A percentile compares a stretch with the other conserved stretches of the same genome.
Evolutionary conservation across 2,797 vertebrate genomes (phyloP).

Genomic region (Melanotaenia parkinsoni): DNA sequence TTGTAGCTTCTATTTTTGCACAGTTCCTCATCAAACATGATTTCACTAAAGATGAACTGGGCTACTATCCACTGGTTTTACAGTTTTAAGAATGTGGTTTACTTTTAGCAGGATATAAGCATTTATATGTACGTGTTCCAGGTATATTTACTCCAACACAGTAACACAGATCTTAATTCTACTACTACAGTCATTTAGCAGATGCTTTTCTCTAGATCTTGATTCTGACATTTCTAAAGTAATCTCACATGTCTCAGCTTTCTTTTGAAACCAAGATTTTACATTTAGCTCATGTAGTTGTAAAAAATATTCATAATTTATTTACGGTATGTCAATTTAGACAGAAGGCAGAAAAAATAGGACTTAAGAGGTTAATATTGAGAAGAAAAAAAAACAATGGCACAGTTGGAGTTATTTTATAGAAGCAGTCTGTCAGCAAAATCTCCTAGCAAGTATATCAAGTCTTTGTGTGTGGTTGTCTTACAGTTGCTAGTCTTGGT

Average conservation of each 20-base stretch:
- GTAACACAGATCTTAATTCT: not conserved
- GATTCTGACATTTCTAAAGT: not conserved
- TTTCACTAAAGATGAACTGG: too few relatives aligned
- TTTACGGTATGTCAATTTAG: not conserved
- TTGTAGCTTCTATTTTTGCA: too few relatives aligned
- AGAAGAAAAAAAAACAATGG: not conserved
- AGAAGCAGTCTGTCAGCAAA: not conserved
- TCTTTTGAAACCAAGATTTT: not conserved
- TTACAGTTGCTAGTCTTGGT: not conserved
- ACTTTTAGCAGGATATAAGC: too few relatives aligned
- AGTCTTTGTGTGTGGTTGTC: not conserved
- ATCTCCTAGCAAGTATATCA: too few relatives aligned
- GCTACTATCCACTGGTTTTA: too few relatives aligned
- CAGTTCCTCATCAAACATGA: too few relatives aligned
- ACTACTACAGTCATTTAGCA: too few relatives aligned
- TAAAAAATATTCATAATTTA: not conserved
- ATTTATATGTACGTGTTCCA: not conserved
- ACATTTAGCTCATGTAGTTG: not conserved
- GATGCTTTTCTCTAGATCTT: not conserved
- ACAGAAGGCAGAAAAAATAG: too few relatives aligned
- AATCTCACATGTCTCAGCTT: not conserved
- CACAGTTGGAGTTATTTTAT: not conserved
- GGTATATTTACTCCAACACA: not conserved
- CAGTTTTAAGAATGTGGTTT: too few relatives aligned
- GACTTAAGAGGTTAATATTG: not conserved